Percentiles rank a stretch among this genome's conserved stretches.
phyloP scores from a whole-genome alignment of 2,113 vertebrate species.

The Lepus americanus region DNA sequence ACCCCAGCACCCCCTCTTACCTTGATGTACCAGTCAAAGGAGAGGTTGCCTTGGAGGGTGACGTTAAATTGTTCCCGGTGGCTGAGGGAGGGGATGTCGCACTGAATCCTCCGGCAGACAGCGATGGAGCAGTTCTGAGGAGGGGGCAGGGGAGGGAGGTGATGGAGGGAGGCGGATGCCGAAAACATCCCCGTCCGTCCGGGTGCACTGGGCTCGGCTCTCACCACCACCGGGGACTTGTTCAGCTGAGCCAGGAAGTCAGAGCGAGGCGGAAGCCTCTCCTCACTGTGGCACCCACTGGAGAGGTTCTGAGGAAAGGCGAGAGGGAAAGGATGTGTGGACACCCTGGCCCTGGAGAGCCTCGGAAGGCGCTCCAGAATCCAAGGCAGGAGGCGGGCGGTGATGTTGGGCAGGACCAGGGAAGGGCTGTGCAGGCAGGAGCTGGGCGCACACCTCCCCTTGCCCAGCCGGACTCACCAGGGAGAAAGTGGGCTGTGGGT shows the following conservation, averaged over 20 bases:
- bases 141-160: background rate
- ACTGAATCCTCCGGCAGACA: conserved; percentile 87
- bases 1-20: conserved; percentile 77
- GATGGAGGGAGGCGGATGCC: too few species aligned
- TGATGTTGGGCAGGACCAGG: background rate
- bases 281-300: background rate
- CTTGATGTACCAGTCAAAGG: conserved; percentile 89
- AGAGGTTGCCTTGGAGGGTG: conserved; percentile 87
- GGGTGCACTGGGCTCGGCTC: background rate
- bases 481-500: conserved; percentile 41
- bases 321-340: background rate
- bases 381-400: background rate
- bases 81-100: conserved; percentile 78
- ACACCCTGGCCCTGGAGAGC: background rate
- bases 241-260: conserved; percentile 46
- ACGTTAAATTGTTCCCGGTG: conserved; percentile 68
- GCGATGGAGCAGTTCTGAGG: conserved; percentile 90
- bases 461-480: conserved; percentile 56
- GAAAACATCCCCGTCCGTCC: background rate
- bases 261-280: background rate
- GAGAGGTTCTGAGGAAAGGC: conserved; percentile 68
- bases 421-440: background rate
- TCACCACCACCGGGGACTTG: conserved; percentile 71
- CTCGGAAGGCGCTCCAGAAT: background rate
- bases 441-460: background rate